A percentile compares a stretch with the other conserved stretches of the same genome.
phyloP scores from a whole-genome alignment of 2,797 vertebrate genomes.

The Anisognathus igniventris region DNA sequence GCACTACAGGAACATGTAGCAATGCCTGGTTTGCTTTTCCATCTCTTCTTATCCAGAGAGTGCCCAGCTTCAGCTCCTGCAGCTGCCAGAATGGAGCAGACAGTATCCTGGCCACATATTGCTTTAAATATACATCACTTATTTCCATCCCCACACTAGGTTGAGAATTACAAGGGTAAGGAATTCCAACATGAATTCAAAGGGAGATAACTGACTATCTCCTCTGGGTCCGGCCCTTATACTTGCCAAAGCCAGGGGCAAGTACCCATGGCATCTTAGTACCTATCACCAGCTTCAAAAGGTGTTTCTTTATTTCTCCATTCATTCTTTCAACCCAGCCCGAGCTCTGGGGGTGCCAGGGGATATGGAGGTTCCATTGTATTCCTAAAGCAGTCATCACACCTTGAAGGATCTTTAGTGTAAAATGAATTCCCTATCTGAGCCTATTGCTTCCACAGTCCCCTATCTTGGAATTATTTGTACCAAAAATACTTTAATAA shows the following conservation, averaged over 20 bases:
- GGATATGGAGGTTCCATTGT: background rate
- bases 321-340: background rate
- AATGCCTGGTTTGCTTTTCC: background rate
- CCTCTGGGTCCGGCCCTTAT: background rate
- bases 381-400: background rate
- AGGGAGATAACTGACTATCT: background rate
- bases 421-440: background rate
- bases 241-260: background rate
- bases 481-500: background rate
- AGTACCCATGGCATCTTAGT: background rate
- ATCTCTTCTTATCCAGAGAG: background rate
- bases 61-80: background rate
- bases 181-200: background rate
- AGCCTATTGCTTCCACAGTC: background rate
- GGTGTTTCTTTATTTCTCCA: background rate
- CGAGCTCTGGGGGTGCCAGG: fast-evolving
- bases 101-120: background rate
- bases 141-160: background rate
- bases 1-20: too few relatives aligned
- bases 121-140: background rate
- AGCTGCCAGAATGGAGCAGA: fast-evolving
- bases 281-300: background rate
- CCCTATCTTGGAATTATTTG: background rate
- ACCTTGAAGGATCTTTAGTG: background rate
- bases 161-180: background rate